Evolutionary conservation across 1,140 invertebrate genomes (phyloP), one percentile per base, ranked within the genome.

Genomic region (Drosophila trapezifrons): DNA sequence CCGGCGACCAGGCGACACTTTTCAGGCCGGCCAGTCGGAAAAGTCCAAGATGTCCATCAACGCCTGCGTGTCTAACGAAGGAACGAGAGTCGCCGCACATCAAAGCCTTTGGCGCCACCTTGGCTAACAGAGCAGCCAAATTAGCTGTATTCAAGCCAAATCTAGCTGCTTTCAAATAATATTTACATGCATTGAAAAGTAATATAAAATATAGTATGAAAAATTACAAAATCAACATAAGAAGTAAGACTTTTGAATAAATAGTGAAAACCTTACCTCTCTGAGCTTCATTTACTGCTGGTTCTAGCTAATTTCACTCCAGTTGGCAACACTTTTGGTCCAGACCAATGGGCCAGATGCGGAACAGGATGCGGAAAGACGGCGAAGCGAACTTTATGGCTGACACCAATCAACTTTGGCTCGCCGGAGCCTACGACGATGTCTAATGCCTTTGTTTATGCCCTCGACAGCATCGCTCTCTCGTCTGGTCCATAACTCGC

Each of bases 401-500:
- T 80, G 82, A 83, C 86, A 90, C 79, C 86, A 90, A 90, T 90
- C 86, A 90, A 90, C 86, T 90, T 86, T 90, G 64, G 58, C 76
- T 83, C 64, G 78, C 72, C 69, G 54, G 57, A 66, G 55, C 58
- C 81, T 67, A 66, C 75, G 65, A 78, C 76, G 54, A 66, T 86
- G 60, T 87, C 83, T 87, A 87, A 87, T 87, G 76, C 84, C 80
- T 82, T 86, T 82, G 82, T 86, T 86, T 86, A 86, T 86, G 83
- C 64, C 72, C 54, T 38, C 46, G 47, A 27, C 47, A 13, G 64
- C 37, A 54, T 67, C 46, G 15, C 40, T 9, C 25, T 52, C 42
- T 43, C 40, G 66, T 57, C 32, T 71, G 67, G 42, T 71, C 51
- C 52, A 71, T 70, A 71, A 71, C 65, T 71, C 20, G n/a, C 25